Base-by-base conservation (phyloP, 2,113 vertebrate species). In the Rousettus leschenaultii region DNA sequence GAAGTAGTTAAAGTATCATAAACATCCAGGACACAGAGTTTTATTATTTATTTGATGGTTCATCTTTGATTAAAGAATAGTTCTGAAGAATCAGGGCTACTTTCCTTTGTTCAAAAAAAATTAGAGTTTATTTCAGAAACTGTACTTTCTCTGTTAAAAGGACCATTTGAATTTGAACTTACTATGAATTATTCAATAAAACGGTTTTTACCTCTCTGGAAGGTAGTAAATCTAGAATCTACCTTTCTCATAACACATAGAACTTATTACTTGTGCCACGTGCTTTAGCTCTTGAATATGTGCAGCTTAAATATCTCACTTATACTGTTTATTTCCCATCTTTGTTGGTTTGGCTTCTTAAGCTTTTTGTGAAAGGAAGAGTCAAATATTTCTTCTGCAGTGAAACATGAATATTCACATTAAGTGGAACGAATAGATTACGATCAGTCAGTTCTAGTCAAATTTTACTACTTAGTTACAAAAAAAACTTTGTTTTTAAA, bases 101-200 rank as follows among this genome's bases (percentile, higher is more conserved):
- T 83, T 95, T 86, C 21, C 83, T 93, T 86, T 96, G 66, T 92
- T 94, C 71, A 91, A 83, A 40, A 92, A 93, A 95, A 96, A 86
- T 92, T 88, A 70, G 71, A 65, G 61, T 77, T 95, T 78, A 86
- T 92, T 94, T 96, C 40, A 82, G 93, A 95, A 92, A 93, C 55
- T 74, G 24, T 45, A 57, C 48, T 82, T 71, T 92, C 70, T 93
- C 85, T 80, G 24, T 96, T 85, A 96, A 94, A 95, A 63, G 59
- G 48, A 71, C 61, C 22, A 7, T n/a, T 51, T 88, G 61, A 95
- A 94, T 92, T 79, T 95, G 80, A 97, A 74, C 40, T 57, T 45
- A 95, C 33, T 61, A 91, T 38, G 73, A 82, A 79, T 88, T 59
- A 80, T 77, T 89, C 43, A 33, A 55, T 92, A 71, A 96, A 86